A percentile compares a stretch with the other conserved stretches of the same genome.
phyloP scores from a whole-genome alignment of 2,113 vertebrate genomes.

The Hepsetus odoe region DNA sequence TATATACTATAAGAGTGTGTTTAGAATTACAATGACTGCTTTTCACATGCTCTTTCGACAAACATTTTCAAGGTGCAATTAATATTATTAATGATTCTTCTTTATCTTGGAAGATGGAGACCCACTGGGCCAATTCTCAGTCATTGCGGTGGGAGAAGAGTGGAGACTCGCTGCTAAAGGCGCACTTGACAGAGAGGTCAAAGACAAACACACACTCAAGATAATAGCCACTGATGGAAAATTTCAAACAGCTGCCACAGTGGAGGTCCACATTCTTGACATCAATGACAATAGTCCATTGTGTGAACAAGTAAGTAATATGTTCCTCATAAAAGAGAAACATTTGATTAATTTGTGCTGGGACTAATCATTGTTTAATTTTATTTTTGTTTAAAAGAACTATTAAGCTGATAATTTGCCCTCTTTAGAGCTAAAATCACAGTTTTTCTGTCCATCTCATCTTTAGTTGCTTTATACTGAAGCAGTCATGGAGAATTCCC shows the following conservation, averaged over 20 bases:
- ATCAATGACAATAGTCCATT: slow-evolving; percentile 94
- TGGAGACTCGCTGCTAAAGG: slow-evolving; percentile 88
- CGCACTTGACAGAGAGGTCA: slow-evolving; percentile 85
- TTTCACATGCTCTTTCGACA: background rate
- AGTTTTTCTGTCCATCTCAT: background rate
- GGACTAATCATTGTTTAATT: background rate
- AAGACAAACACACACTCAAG: slow-evolving; percentile 82
- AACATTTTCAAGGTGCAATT: background rate
- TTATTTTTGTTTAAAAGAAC: background rate
- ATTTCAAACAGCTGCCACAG: slow-evolving; percentile 82
- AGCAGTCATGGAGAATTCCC: slow-evolving; percentile 85
- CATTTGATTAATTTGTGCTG: background rate
- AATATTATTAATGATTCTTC: background rate
- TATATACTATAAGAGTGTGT: no score
- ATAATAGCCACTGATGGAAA: slow-evolving; percentile 91
- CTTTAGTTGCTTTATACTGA: slow-evolving; percentile 84
- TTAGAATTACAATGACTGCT: background rate
- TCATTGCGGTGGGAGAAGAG: slow-evolving; percentile 80
- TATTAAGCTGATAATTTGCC: background rate
- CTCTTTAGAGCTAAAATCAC: background rate
- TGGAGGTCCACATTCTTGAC: slow-evolving; percentile 90
- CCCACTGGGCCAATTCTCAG: slow-evolving; percentile 83
- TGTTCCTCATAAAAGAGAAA: background rate
- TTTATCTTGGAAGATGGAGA: slow-evolving; percentile 83
- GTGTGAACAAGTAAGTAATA: slow-evolving; percentile 86